Base-by-base conservation (phyloP, 2,888 invertebrate genomes). In the Drosophila nr. fundita region DNA sequence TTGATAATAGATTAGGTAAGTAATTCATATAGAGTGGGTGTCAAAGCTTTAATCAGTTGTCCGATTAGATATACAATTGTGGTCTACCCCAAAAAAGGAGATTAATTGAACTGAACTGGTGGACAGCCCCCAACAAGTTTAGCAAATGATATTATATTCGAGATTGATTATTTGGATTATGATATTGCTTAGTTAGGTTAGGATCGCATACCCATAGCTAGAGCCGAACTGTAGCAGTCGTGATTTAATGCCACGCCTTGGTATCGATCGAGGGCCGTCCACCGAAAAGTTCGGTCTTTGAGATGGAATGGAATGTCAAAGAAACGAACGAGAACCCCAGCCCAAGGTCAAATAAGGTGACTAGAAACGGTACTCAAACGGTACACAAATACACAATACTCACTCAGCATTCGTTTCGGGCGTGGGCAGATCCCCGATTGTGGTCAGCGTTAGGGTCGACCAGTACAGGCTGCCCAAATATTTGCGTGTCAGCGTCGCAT, bases 381-480 rank as follows among this genome's bases (percentile, higher is more conserved):
- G 40, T 49, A 27, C 50, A 21, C n/a, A 45, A 24, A 24, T 15
- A 3, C 10, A 52, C 24, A 24, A 50, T 75, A 97, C 98, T 98
- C 94, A 99, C 99, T 99, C 98, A 92, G 97, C 97, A 94, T 98
- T 98, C 76, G 98, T 98, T 93, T 98, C 98, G 2, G 99, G 99
- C 6, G 98, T 98, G 2, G 98, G 98, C 78, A 99, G 95, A 93
- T 99, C 99, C 29, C 99, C 99, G 78, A 99, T 99, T 49, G 99
- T 99, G 45, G 99, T 99, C 69, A 99, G 94, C 0, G 99, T 99
- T 76, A 99, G 94, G 1, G 98, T 99, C 4, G 99, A 98, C 99
- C 99, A 99, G 94, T 99, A 99, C 54, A 99, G 94, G 6, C 98
- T 99, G 50, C 98, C 98, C 62, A 99, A 95, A 93, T 99, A 99